phyloP scores from a whole-genome alignment of 2,797 vertebrate species.

The Oceanodroma leucorhoa region DNA sequence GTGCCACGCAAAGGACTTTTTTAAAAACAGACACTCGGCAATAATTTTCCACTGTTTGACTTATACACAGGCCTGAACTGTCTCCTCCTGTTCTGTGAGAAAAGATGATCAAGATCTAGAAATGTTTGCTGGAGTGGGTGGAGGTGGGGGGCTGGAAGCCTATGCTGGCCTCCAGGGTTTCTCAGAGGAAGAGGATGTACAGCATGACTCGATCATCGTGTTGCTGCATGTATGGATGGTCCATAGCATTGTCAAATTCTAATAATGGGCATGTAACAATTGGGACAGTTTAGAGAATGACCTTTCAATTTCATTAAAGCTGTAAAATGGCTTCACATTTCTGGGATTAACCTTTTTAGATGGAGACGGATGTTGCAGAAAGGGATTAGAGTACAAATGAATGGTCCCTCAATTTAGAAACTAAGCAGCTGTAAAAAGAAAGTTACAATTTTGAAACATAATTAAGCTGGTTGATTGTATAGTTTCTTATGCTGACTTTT shows the following conservation, averaged over 20 bases:
- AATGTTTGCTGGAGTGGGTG: neutral
- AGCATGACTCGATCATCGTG: neutral
- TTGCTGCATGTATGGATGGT: neutral
- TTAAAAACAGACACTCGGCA: neutral
- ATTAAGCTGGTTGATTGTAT: conserved; percentile 20
- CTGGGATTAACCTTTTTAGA: conserved; percentile 54
- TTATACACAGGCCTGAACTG: neutral
- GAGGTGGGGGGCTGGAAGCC: neutral
- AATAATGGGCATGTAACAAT: conserved; percentile 48
- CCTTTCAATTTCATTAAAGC: conserved; percentile 56
- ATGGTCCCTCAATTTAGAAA: conserved; percentile 33
- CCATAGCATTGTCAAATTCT: neutral
- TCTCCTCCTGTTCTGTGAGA: neutral
- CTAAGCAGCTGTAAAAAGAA: conserved; percentile 12
- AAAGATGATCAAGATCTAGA: neutral
- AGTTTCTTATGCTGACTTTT: conserved; percentile 34
- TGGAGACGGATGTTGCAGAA: conserved; percentile 28
- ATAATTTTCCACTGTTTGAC: neutral
- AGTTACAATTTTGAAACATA: neutral
- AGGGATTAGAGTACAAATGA: conserved; percentile 33
- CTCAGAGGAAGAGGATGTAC: neutral
- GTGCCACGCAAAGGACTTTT: neutral
- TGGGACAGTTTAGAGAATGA: conserved; percentile 27
- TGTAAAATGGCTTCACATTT: conserved; percentile 45
- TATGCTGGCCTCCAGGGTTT: neutral